Conservation (phyloP, 2,888 invertebrate species). For the Gari tellinella region DNA sequence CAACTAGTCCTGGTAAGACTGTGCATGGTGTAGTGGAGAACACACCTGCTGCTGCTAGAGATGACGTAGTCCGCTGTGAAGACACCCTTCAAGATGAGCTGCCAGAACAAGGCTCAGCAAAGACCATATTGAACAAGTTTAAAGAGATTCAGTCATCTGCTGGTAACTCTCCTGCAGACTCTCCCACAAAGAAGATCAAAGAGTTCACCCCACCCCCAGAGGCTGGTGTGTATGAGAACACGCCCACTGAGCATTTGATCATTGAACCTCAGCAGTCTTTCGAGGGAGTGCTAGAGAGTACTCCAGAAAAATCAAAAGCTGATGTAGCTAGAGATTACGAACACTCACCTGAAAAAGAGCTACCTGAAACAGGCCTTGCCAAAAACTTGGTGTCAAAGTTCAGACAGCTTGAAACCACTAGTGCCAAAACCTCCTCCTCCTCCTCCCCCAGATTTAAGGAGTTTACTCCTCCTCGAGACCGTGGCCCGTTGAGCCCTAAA, state of each 20-base stretch:
- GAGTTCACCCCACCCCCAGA: slow-evolving; percentile 71
- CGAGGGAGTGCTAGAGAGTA: slow-evolving; percentile 78
- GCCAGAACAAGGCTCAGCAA: slow-evolving; percentile 90
- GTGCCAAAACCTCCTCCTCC: slow-evolving; percentile 65
- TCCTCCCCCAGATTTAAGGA: slow-evolving; percentile 73
- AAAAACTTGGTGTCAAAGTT: slow-evolving; percentile 93
- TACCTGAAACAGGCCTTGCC: slow-evolving; percentile 89
- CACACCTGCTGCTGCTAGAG: slow-evolving; percentile 61
- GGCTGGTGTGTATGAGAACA: slow-evolving; percentile 69
- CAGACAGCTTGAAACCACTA: slow-evolving; percentile 90
- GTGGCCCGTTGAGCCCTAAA: slow-evolving; percentile 68
- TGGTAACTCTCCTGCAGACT: slow-evolving; percentile 34
- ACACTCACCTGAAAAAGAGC: slow-evolving; percentile 78
- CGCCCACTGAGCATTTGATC: slow-evolving; percentile 57
- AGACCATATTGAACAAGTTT: slow-evolving; percentile 86
- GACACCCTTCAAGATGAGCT: slow-evolving; percentile 72
- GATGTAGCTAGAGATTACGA: slow-evolving; percentile 85
- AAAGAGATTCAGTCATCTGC: slow-evolving; percentile 59
- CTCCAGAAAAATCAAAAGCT: slow-evolving; percentile 62
- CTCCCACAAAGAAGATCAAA: slow-evolving; percentile 58
- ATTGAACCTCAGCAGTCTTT: slow-evolving; percentile 62
- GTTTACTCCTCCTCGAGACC: slow-evolving; percentile 77
- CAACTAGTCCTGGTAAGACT: slow-evolving; percentile 45
- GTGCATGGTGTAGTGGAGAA: slow-evolving; percentile 73
- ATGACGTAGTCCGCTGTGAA: slow-evolving; percentile 68